Conservation (phyloP, 2,888 invertebrate species). For the Stenodera caucasica region DNA sequence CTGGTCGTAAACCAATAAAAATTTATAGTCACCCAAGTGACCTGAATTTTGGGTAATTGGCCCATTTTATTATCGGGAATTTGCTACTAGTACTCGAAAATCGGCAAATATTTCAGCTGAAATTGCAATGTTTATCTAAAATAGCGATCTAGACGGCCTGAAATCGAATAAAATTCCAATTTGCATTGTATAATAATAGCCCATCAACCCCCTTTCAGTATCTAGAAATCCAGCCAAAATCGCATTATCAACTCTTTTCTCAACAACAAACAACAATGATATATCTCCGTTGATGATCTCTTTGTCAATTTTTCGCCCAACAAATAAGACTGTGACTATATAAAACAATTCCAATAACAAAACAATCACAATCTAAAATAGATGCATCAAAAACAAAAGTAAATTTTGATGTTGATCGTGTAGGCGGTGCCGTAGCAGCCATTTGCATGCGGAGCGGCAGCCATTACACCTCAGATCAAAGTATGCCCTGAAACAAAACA, state of each 20-base stretch:
- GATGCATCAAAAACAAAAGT: not conserved
- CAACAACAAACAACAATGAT: constrained; percentile 24
- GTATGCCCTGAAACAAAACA: constrained; percentile 47
- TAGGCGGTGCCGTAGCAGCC: constrained; percentile 47
- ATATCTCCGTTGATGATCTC: constrained; percentile 28
- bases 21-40: not conserved
- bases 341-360: constrained; percentile 9
- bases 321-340: constrained; percentile 32
- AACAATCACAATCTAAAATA: constrained; percentile 27
- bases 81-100: not conserved
- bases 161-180: constrained; percentile 17
- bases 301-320: constrained; percentile 5
- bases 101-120: not conserved
- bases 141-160: not conserved
- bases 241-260: no score
- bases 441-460: constrained; percentile 53
- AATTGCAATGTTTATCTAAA: not conserved
- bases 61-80: not conserved
- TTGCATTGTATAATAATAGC: constrained; percentile 22
- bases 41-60: not conserved
- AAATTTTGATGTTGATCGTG: constrained; percentile 28
- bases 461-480: constrained; percentile 53
- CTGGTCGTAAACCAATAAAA: not conserved
- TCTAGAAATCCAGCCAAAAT: no score
- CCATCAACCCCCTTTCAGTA: constrained; percentile 18